These are phyloP conservation scores for Aleiodes testaceus DNA, from an alignment of 2,888 invertebrate genomes.

Conservation along the genomic window DNA sequence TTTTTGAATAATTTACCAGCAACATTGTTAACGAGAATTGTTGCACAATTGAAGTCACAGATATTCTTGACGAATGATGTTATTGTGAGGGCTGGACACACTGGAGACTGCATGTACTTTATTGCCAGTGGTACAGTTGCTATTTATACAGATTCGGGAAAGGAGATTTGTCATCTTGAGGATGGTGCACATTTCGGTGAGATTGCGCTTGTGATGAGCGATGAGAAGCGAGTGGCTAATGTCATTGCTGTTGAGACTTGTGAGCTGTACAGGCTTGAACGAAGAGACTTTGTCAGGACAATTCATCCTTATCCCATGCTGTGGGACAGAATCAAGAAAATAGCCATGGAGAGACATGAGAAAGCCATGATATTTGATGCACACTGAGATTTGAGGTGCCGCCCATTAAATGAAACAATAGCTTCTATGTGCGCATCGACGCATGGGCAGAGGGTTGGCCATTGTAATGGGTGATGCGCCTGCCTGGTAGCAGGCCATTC, in stretches of 20 bases:
- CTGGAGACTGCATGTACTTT: constrained; percentile 77
- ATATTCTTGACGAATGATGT: constrained; percentile 76
- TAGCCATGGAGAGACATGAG: constrained; percentile 68
- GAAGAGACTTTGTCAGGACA: constrained; percentile 67
- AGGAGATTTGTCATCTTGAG: constrained; percentile 70
- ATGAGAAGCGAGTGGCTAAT: constrained; percentile 68
- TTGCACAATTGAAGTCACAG: constrained; percentile 74
- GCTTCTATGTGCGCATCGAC: constrained; percentile 68
- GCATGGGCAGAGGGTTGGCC: constrained; percentile 70
- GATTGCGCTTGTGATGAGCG: constrained; percentile 70
- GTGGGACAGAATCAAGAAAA: constrained; percentile 70
- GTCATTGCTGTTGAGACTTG: constrained; percentile 72
- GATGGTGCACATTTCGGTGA: constrained; percentile 73
- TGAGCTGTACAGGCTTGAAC: constrained; percentile 70
- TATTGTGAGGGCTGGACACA: constrained; percentile 74
- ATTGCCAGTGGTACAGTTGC: constrained; percentile 76
- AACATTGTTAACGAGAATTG: constrained; percentile 74
- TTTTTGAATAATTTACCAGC: constrained; percentile 75
- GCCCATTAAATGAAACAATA: constrained; percentile 69
- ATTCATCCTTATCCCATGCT: constrained; percentile 70
- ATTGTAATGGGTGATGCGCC: constrained; percentile 72
- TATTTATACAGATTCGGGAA: constrained; percentile 74
- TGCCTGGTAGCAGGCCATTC: constrained; percentile 64
- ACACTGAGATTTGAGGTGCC: constrained; percentile 49
- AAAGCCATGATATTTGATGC: constrained; percentile 65